A percentile compares a stretch with the other conserved stretches of the same genome.
These are phyloP conservation scores for Petrocephalus schoutedeni DNA, from an alignment of 2,797 vertebrate species.

Conservation along the genomic window DNA sequence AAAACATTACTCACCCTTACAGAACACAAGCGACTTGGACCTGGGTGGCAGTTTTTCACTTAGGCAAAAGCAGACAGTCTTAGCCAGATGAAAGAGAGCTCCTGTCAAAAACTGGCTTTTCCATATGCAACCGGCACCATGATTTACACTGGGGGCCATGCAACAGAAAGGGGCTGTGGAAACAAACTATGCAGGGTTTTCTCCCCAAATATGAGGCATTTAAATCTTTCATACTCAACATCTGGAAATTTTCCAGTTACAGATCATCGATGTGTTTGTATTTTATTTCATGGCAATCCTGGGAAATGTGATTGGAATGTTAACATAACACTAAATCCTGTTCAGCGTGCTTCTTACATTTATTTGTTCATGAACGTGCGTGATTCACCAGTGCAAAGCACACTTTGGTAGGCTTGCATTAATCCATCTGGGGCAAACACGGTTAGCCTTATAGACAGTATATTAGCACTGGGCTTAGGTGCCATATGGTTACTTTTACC, in stretches of 20 bases:
- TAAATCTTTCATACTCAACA: conserved; percentile 9
- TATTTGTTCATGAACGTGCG: background rate
- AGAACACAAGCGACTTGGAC: background rate
- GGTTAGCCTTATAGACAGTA: background rate
- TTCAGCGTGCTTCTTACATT: background rate
- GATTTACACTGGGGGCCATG: background rate
- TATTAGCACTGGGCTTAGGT: background rate
- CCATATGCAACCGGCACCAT: background rate
- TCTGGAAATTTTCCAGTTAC: conserved; percentile 12
- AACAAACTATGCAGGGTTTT: conserved; percentile 4
- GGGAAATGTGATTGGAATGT: conserved; percentile 16
- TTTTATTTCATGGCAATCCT: conserved; percentile 13
- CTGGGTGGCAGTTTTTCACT: conserved; percentile 4
- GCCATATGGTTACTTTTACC: conserved; percentile 6
- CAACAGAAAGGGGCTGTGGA: background rate
- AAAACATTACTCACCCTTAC: background rate
- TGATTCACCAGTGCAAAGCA: background rate
- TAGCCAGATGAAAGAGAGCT: background rate
- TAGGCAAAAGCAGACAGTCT: background rate
- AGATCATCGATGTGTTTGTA: conserved; percentile 2
- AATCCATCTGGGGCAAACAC: background rate
- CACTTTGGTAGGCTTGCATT: background rate
- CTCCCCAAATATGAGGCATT: background rate
- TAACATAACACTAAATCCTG: background rate
- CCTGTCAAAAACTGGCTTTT: background rate